Evolutionary conservation across 2,888 invertebrate species (phyloP), one percentile per base, ranked within the genome.

Genomic region (Liposcelis brunnea): DNA sequence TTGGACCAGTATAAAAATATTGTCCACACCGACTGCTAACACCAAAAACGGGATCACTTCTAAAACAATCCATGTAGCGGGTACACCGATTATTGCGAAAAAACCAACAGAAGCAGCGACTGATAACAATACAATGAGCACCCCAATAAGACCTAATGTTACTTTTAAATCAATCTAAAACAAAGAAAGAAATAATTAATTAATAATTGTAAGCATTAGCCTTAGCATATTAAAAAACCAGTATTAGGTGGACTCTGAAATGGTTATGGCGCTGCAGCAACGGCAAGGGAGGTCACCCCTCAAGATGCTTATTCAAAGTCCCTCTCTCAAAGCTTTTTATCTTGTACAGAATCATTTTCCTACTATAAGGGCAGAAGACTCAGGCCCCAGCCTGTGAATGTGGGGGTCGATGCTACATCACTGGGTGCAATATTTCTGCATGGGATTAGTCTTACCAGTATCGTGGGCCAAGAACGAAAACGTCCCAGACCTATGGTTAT

Each of bases 41-140:
- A 97, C 95, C 46, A 99, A 69, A 71, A 99, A 99, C 1, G 98
- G 98, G 50, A 97, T 91, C 2, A 98, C 62, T 68, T 98, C 97
- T 35, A 97, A 84, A 55, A 97, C 95, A 59, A 98, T 97, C 45
- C 98, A 69, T 0, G 97, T 95, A 0, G 94, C 93, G 1, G 93
- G 79, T 5, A 93, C 69, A 7, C 89, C 87, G 44, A 80, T 65
- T 63, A 80, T 93, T 1, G 91, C 93, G 65, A 90, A 97, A 47
- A 94, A 67, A 12, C 97, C 97, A 49, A 97, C 77, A 0, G 94
- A 94, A 43, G 87, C 84, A 1, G 81, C 74, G 0, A 98, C 95
- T 0, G 95, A 95, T 1, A 90, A 77, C 15, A 97, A 63, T 0
- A 97, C 97, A 51, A 97, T 93, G 15, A 87, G 59, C 1, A 98